A percentile compares a stretch with the other conserved stretches of the same genome.
These are phyloP conservation scores for Wiebesia pumilae DNA, from an alignment of 1,140 invertebrate species.

Conservation along the genomic window DNA sequence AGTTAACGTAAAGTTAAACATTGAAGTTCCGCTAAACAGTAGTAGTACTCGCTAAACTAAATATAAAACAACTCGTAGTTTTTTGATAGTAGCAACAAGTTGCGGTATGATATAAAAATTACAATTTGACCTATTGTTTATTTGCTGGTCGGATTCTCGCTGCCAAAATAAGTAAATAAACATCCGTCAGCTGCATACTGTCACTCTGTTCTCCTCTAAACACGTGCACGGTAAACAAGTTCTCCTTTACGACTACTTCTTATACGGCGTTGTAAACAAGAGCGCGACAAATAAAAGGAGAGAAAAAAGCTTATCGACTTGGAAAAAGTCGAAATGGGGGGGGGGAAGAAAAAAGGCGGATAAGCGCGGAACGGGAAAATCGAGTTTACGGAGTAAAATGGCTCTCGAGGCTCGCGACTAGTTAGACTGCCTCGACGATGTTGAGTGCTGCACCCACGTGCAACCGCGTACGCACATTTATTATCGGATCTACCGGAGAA, in stretches of 20 bases:
- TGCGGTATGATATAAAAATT: neutral
- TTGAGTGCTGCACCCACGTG: neutral
- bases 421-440: neutral
- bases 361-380: slow-evolving; percentile 12
- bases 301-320: neutral
- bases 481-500: neutral
- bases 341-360: neutral
- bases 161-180: neutral
- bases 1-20: too few relatives aligned
- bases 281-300: slow-evolving; percentile 8
- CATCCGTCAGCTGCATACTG: neutral
- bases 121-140: slow-evolving; percentile 3
- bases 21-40: too few relatives aligned
- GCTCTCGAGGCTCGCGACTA: neutral
- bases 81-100: neutral
- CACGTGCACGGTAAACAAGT: slow-evolving; percentile 35
- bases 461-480: neutral
- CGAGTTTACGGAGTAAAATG: slow-evolving; percentile 12
- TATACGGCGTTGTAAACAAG: slow-evolving; percentile 35
- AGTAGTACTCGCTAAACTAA: too few relatives aligned
- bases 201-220: slow-evolving; percentile 17
- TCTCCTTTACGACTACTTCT: slow-evolving; percentile 20
- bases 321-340: slow-evolving; percentile 26
- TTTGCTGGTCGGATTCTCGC: neutral
- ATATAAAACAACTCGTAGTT: neutral